These are phyloP conservation scores for Marmota flaviventris DNA, from an alignment of 2,113 vertebrate genomes.

Conservation along the genomic window DNA sequence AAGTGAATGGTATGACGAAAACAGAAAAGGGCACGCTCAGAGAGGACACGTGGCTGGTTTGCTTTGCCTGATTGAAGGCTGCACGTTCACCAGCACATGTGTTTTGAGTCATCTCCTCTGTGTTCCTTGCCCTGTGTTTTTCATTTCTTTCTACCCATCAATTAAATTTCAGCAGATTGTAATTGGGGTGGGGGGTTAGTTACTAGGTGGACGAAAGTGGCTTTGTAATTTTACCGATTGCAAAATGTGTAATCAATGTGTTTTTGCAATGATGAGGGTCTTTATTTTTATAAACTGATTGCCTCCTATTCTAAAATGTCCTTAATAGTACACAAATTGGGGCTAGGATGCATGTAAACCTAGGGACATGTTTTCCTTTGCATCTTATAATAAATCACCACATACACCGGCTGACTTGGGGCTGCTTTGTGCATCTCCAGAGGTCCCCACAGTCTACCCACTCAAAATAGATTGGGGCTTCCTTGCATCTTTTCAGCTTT, in stretches of 20 bases:
- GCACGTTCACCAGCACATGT: neutral
- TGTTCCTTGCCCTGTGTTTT: neutral
- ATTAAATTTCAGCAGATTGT: slow-evolving; percentile 61
- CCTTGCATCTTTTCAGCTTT: neutral
- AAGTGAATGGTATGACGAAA: neutral
- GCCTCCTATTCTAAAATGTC: slow-evolving; percentile 39
- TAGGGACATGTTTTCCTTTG: slow-evolving; percentile 21
- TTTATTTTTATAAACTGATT: slow-evolving; percentile 58
- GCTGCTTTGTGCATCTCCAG: neutral
- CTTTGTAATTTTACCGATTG: slow-evolving; percentile 42
- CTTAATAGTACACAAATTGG: slow-evolving; percentile 41
- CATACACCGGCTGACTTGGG: neutral
- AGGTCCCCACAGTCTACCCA: neutral
- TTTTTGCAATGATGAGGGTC: slow-evolving; percentile 50
- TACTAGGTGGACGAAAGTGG: neutral
- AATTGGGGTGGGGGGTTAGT: neutral
- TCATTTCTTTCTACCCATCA: slow-evolving; percentile 38
- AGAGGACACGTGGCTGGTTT: neutral
- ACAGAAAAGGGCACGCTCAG: neutral
- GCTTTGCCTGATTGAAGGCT: neutral
- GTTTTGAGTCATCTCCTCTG: neutral
- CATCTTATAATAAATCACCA: neutral
- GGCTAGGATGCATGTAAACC: slow-evolving; percentile 8
- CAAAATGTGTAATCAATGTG: slow-evolving; percentile 13
- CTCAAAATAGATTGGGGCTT: neutral